phyloP scores from a whole-genome alignment of 2,113 vertebrate species.

The Cheirogaleus medius region DNA sequence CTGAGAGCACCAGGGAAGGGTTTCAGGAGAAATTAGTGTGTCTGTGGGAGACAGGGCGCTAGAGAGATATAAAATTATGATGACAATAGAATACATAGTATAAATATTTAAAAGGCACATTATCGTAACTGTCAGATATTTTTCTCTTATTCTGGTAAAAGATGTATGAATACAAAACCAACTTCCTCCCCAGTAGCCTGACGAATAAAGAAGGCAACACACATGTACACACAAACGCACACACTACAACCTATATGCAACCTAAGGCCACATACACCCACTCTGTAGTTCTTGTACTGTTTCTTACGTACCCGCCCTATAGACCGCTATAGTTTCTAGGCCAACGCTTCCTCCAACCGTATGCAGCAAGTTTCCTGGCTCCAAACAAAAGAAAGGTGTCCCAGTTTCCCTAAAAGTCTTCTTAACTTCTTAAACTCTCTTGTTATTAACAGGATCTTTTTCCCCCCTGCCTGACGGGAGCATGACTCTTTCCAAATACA shows the following conservation, averaged over 20 bases:
- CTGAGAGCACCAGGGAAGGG: not conserved
- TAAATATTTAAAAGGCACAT: not conserved
- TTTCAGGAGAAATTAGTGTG: not conserved
- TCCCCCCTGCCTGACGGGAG: not conserved
- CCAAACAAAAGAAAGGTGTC: not conserved
- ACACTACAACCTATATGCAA: not conserved
- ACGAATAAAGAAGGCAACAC: not conserved
- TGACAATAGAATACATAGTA: not conserved
- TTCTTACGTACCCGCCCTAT: not conserved
- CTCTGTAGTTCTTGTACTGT: not conserved
- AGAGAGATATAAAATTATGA: not conserved
- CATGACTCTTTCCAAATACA: not conserved
- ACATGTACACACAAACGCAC: not conserved
- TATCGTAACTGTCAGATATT: not conserved
- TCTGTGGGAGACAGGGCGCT: not conserved
- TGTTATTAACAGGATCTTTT: not conserved
- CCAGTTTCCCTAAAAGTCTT: conserved; percentile 5
- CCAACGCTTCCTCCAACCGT: not conserved
- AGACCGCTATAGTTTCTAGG: not conserved
- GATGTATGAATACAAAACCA: not conserved
- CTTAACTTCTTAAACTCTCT: not conserved
- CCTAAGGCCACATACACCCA: not conserved
- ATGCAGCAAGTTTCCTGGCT: not conserved
- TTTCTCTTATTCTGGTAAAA: conserved; percentile 20
- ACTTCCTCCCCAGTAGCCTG: not conserved